Base-by-base conservation (phyloP, 2,888 invertebrate species). In the Dascillus cervinus region DNA sequence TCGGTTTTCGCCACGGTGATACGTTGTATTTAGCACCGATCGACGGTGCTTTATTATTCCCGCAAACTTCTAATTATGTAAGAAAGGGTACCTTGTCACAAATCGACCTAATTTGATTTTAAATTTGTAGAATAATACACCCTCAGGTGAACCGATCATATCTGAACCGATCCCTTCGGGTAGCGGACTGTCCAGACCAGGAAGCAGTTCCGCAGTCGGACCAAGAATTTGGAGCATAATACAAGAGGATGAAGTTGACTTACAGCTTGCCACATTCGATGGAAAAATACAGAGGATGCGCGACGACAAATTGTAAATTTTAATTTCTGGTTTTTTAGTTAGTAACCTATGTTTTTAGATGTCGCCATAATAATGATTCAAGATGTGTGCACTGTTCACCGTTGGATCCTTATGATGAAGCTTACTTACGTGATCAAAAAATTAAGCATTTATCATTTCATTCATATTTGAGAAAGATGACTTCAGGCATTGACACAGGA, bases 391-490 rank as follows among this genome's bases (percentile, higher is more conserved):
- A 97, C 64, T 98, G 98, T 69, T 86, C 94, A 10, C 87, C 97
- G 0, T 63, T 97, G 49, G 97, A 97, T 72, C 94, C 97, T 0
- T 98, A 85, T 68, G 92, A 98, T 61, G 96, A 95, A 63, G 72
- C 74, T 36, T 96, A 95, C 64, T 70, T 98, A 25, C 85, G 82
- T 55, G 90, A 89, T 52, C 91, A 94, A 53, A 95, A 96, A 59
- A 90, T 98, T 50, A 98, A 98, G 64, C 97, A 98, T 70, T 72
- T 98, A 63, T 96, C 97, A 2, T 99, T 98, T 69, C 96, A 98
- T 63, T 80, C 97, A 0, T 90, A 92, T 64, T 70, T 98, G 45
- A 79, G 92, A 50, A 97, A 97, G 69, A 76, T 95, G 54, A 94
- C 86, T 25, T 87, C 90, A 4, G 94, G 95, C 24, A 82, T 84